Conservation (phyloP, 2,113 vertebrate genomes). For the Tetrao urogallus region DNA sequence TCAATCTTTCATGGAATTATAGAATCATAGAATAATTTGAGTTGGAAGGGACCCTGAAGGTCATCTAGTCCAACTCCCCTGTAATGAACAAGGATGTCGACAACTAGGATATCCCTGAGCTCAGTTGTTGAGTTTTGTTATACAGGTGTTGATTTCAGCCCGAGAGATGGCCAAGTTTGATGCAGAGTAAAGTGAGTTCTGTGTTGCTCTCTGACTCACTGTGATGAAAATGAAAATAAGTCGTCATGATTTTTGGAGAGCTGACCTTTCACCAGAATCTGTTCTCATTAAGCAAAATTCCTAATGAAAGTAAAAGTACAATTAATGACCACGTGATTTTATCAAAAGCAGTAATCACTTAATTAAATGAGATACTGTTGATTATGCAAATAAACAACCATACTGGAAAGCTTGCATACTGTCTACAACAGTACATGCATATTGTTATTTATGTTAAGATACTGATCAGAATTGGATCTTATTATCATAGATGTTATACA, state of each 20-base stretch:
- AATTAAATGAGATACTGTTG: slow-evolving; percentile 9
- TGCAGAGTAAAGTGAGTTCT: not conserved
- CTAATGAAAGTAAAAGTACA: slow-evolving; percentile 29
- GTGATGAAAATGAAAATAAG: not conserved
- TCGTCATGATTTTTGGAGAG: not conserved
- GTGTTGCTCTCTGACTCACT: not conserved
- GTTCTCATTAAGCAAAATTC: slow-evolving; percentile 35
- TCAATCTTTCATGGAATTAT: not conserved
- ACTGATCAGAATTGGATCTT: not conserved
- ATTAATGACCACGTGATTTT: slow-evolving; percentile 42
- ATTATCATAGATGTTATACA: not conserved
- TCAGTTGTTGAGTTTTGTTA: not conserved
- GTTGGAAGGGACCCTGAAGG: too few species aligned
- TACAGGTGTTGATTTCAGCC: not conserved
- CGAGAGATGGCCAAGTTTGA: not conserved
- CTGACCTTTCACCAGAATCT: slow-evolving; percentile 32
- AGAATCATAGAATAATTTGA: too few species aligned
- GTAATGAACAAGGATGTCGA: too few species aligned
- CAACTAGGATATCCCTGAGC: not conserved
- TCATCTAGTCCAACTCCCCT: too few species aligned
- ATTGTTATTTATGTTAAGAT: slow-evolving; percentile 4
- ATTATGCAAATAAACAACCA: slow-evolving; percentile 29
- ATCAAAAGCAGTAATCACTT: slow-evolving; percentile 27
- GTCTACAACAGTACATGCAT: not conserved
- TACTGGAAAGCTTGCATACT: not conserved